Conservation (phyloP, 2,888 invertebrate species). For the Clivina fossor region DNA sequence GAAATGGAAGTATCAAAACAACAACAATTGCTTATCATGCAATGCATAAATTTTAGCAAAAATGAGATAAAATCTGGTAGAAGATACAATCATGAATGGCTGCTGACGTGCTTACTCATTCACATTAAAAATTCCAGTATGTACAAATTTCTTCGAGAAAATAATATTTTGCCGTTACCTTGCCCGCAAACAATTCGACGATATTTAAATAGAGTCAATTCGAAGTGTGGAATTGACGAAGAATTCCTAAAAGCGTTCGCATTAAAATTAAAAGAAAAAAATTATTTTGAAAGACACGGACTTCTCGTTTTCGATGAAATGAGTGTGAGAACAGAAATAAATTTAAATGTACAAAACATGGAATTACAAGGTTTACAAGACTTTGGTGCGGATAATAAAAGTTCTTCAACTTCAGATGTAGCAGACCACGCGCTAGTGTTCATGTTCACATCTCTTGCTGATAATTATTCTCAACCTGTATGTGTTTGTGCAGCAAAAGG, state of each 20-base stretch:
- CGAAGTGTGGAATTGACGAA: constrained; percentile 34
- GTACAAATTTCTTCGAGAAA: constrained; percentile 16
- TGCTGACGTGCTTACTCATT: constrained; percentile 17
- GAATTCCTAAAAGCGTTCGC: too few relatives aligned
- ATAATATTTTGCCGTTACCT: constrained; percentile 25
- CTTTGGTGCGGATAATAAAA: constrained; percentile 31
- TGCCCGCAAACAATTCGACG: constrained; percentile 16
- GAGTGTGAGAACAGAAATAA: constrained; percentile 24
- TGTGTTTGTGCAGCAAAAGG: constrained; percentile 38
- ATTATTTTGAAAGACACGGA: constrained; percentile 32
- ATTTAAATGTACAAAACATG: constrained; percentile 32
- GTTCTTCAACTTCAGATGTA: constrained; percentile 22
- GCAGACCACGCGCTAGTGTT: constrained; percentile 38
- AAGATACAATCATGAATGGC: constrained; percentile 4
- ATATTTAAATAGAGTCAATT: constrained; percentile 25
- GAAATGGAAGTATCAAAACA: too few relatives aligned
- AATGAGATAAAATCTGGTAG: not conserved
- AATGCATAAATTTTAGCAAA: constrained; percentile 3
- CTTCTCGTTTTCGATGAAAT: constrained; percentile 38
- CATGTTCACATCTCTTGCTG: constrained; percentile 37
- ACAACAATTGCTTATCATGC: constrained; percentile 10
- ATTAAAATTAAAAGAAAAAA: constrained; percentile 20
- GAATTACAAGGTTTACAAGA: constrained; percentile 36
- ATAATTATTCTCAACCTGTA: constrained; percentile 37
- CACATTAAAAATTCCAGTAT: constrained; percentile 17